phyloP scores from a whole-genome alignment of 2,888 invertebrate genomes.

The Drosophila neonasuta region DNA sequence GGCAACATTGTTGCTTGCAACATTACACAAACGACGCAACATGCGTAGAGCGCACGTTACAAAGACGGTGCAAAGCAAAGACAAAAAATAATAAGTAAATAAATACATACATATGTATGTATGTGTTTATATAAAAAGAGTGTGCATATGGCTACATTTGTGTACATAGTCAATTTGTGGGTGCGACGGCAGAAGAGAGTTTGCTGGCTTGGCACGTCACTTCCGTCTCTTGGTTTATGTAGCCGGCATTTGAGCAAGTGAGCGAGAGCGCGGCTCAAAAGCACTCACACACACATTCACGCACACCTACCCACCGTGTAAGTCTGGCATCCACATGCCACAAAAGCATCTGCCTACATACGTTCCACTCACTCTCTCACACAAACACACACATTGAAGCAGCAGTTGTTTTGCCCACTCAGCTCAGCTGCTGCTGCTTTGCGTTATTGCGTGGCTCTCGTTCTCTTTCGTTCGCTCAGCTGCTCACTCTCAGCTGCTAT shows the following conservation, averaged over 20 bases:
- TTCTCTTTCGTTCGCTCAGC: conserved; percentile 36
- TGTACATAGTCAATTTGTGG: conserved; percentile 44
- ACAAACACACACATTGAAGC: background rate
- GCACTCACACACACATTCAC: conserved; percentile 12
- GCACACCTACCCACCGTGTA: conserved; percentile 20
- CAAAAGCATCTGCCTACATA: conserved; percentile 46
- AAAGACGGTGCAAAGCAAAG: conserved; percentile 14
- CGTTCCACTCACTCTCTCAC: conserved; percentile 55
- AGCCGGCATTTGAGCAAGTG: conserved; percentile 56
- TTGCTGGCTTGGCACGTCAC: conserved; percentile 43
- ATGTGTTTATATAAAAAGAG: conserved; percentile 4
- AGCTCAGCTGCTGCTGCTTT: conserved; percentile 41
- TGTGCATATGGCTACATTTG: conserved; percentile 7
- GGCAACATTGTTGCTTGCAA: conserved; percentile 47
- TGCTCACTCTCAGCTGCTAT: conserved; percentile 46
- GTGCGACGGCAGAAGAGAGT: conserved; percentile 45
- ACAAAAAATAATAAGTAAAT: conserved; percentile 4
- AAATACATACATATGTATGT: background rate
- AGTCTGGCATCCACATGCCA: conserved; percentile 68
- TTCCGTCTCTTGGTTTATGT: conserved; percentile 62
- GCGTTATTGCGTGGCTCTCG: conserved; percentile 19
- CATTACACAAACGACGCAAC: conserved; percentile 18
- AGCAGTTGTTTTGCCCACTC: conserved; percentile 33
- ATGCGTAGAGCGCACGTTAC: conserved; percentile 33
- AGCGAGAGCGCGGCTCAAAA: conserved; percentile 38